These are phyloP conservation scores for Indicator maculatus DNA, from an alignment of 2,113 vertebrate species.

Conservation along the genomic window DNA sequence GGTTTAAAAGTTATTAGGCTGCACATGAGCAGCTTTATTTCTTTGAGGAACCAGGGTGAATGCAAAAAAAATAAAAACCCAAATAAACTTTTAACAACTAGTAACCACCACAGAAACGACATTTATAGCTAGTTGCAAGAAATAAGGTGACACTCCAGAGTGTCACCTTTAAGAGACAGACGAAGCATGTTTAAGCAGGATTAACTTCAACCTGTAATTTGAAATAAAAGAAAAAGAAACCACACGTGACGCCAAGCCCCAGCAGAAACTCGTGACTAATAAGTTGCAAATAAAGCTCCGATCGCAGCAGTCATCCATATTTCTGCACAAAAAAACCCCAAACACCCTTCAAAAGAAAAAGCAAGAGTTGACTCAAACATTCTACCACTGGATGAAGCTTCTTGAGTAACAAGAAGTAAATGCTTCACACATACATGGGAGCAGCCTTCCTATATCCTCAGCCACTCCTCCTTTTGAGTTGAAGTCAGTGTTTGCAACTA, in stretches of 20 bases:
- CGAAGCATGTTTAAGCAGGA: slow-evolving; percentile 48
- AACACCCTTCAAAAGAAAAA: neutral
- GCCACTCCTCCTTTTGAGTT: neutral
- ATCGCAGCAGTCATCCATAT: neutral
- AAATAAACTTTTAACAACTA: neutral
- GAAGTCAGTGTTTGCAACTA: neutral
- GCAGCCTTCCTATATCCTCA: neutral
- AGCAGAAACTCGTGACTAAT: slow-evolving; percentile 60
- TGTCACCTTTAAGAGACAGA: slow-evolving; percentile 33
- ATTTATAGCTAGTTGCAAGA: neutral
- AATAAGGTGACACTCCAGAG: neutral
- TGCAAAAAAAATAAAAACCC: neutral
- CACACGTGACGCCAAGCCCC: slow-evolving; percentile 28
- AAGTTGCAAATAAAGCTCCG: slow-evolving; percentile 17
- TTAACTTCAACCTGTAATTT: slow-evolving; percentile 57
- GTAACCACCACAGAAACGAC: neutral
- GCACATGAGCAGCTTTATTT: neutral
- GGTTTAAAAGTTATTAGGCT: neutral
- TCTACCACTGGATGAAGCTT: neutral
- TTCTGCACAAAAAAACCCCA: neutral
- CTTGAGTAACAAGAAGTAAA: neutral
- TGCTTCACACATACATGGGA: neutral
- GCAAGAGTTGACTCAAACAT: slow-evolving; percentile 19
- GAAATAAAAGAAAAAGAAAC: slow-evolving; percentile 11
- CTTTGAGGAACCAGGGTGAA: neutral